phyloP scores from a whole-genome alignment of 2,888 invertebrate genomes.

The Microplitis manilae region DNA sequence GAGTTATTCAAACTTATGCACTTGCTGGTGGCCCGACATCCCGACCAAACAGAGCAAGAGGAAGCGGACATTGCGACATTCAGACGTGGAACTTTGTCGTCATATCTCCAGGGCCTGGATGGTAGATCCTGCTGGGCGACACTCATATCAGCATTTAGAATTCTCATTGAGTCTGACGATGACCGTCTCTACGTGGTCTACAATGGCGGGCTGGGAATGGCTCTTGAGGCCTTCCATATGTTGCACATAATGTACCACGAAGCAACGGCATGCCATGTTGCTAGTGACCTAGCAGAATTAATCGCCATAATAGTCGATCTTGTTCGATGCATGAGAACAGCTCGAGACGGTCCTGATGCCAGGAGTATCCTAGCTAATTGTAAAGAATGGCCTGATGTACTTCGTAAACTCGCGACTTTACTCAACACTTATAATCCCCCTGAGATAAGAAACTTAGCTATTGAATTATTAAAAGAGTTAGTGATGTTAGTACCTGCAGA shows the following conservation, averaged over 20 bases:
- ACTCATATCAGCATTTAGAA: conserved; percentile 87
- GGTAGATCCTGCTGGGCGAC: conserved; percentile 95
- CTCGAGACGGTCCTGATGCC: conserved; percentile 79
- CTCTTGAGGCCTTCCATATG: conserved; percentile 86
- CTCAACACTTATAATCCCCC: conserved; percentile 91
- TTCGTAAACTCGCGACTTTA: conserved; percentile 88
- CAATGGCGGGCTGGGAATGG: conserved; percentile 83
- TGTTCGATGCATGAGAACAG: conserved; percentile 80
- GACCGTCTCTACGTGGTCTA: conserved; percentile 92
- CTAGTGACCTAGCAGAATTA: conserved; percentile 87
- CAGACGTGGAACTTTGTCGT: conserved; percentile 86
- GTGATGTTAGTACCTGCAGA: conserved; percentile 85
- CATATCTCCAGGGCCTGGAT: conserved; percentile 91
- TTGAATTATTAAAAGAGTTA: conserved; percentile 85
- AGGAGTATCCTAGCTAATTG: conserved; percentile 79
- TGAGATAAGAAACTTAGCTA: conserved; percentile 84
- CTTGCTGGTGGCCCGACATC: conserved; percentile 87
- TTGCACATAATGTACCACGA: conserved; percentile 95
- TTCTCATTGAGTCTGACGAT: conserved; percentile 90
- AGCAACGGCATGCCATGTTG: conserved; percentile 90
- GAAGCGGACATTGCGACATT: conserved; percentile 89
- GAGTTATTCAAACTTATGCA: conserved; percentile 93
- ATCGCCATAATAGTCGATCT: conserved; percentile 84
- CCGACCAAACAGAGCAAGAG: conserved; percentile 84
- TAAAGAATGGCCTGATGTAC: conserved; percentile 91